Conservation (phyloP, 2,113 vertebrate species). For the Heterocephalus glaber region DNA sequence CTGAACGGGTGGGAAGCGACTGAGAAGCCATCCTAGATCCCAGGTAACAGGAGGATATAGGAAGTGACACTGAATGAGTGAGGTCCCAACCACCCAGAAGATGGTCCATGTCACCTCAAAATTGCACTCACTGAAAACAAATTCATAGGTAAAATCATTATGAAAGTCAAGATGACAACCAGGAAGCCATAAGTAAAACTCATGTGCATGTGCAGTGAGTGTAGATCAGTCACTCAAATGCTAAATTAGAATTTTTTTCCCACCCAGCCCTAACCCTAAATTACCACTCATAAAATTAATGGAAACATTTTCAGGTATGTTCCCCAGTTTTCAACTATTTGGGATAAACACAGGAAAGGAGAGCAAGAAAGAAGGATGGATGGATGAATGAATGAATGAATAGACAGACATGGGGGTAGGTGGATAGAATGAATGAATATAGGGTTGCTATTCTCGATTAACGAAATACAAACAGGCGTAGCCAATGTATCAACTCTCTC, state of each 20-base stretch:
- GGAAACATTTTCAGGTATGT: neutral
- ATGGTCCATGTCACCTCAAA: neutral
- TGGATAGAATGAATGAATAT: neutral
- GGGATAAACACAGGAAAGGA: neutral
- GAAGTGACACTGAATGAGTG: neutral
- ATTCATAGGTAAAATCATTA: neutral
- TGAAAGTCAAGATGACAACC: neutral
- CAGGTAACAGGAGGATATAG: neutral
- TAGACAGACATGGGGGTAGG: neutral
- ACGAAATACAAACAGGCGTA: neutral
- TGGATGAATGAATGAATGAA: neutral
- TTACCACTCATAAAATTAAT: neutral
- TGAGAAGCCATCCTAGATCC: neutral
- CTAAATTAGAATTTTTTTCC: neutral
- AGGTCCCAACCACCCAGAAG: neutral
- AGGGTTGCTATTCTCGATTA: neutral
- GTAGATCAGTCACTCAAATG: neutral
- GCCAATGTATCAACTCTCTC: neutral
- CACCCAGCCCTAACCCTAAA: neutral
- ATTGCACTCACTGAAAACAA: neutral
- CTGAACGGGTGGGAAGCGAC: neutral
- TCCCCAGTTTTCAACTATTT: neutral
- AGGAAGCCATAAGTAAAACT: neutral
- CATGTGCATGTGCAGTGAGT: neutral
- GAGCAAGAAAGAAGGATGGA: neutral